Evolutionary conservation across 2,113 vertebrate species (phyloP).

Genomic region (Puma concolor): DNA sequence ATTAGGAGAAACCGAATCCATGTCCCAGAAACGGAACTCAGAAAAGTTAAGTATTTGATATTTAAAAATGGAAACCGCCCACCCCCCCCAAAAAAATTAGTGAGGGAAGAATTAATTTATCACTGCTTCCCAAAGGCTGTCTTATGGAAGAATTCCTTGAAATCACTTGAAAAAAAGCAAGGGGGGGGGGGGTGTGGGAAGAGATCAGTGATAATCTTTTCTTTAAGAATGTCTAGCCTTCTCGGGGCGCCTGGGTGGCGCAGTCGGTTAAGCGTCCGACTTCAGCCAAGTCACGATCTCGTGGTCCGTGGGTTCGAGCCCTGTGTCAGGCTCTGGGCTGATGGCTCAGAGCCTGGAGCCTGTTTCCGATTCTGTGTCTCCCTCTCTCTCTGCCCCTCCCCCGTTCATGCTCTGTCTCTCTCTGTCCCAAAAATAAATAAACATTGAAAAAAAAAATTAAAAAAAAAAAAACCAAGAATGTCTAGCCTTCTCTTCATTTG

Average conservation of each 20-base stretch:
- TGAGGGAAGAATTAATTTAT: background rate
- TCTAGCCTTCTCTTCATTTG: background rate
- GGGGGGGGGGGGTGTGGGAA: background rate
- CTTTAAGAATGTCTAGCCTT: background rate
- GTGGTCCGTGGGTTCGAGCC: too few relatives aligned
- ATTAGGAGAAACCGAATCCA: background rate
- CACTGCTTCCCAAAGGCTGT: background rate
- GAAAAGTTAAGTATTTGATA: conserved; percentile 1
- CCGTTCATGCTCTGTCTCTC: too few relatives aligned
- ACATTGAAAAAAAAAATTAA: too few relatives aligned
- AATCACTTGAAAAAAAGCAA: background rate
- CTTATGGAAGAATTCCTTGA: background rate
- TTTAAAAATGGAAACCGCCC: background rate
- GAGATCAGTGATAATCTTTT: background rate
- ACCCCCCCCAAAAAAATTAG: background rate
- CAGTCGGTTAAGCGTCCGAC: too few relatives aligned
- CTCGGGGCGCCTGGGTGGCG: background rate
- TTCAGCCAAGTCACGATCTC: too few relatives aligned
- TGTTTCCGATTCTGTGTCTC: too few relatives aligned
- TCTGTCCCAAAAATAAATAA: too few relatives aligned
- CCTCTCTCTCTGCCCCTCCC: too few relatives aligned
- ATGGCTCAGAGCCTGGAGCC: too few relatives aligned
- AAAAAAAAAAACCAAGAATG: background rate
- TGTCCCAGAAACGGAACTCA: background rate
- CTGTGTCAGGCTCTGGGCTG: too few relatives aligned